Evolutionary conservation across 1,140 invertebrate species (phyloP), one percentile per base, ranked within the genome.

Genomic region (Caenorhabditis remanei): DNA sequence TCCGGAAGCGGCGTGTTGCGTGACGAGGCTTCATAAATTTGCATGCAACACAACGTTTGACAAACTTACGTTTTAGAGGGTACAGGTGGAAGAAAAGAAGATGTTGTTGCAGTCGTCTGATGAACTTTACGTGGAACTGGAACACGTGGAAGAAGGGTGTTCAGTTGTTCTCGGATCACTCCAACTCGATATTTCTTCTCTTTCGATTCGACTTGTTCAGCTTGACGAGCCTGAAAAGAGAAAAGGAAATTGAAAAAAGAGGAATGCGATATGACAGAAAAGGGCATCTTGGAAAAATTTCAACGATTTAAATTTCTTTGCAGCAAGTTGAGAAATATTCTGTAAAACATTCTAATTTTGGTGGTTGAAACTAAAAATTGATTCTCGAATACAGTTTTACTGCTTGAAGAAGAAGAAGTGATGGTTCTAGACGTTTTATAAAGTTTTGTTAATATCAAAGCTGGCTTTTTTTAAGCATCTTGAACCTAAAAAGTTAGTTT

Each of bases 121-220:
- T 14, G 46, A 8, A 24, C 3, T 79, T 79, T 79, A 24, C 71
- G 19, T 53, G 71, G 46, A 13, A 50, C n/a, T 8, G 43, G 43
- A 41, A 79, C 71, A 79, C 71, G 71, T 50, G 71, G 71, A 7
- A 79, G 40, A 50, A 79, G n/a, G 21, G 71, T 79, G 53, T 53
- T 53, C 43, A 79, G 40, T 24, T 79, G 71, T 32, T 79, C 71
- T 50, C 71, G 71, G 14, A 79, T 79, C 71, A 79, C 71, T 19
- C 71, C 71, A 79, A 79, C 71, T 50, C 71, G 71, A 79, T 79
- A 79, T 21, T 24, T 48, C 14, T 79, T 79, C 46, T 79, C 71
- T 50, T 79, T 79, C 11, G 19, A 79, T 79, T 79, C 71, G 11
- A 79, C n/a, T 79, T 50, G 71, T 41, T 79, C 71, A 9, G 71